Conservation (phyloP, 2,113 vertebrate genomes). For the Morone chrysops region DNA sequence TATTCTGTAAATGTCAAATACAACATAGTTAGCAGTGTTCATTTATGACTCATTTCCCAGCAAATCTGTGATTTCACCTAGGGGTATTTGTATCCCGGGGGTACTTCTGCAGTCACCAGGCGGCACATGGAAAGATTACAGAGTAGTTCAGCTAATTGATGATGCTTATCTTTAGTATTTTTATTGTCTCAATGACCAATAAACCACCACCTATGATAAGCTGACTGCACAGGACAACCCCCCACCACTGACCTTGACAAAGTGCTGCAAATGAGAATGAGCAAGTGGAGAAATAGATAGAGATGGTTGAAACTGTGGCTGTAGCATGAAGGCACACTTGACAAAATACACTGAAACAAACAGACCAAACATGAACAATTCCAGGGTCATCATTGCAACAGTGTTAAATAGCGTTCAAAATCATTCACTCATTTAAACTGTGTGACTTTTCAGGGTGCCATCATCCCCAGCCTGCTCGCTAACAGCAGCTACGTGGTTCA, state of each 20-base stretch:
- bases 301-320: not conserved
- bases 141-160: not conserved
- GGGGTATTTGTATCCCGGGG: not conserved
- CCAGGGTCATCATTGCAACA: not conserved
- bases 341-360: not conserved
- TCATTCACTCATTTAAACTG: not conserved
- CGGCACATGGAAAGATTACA: not conserved
- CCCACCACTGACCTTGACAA: not conserved
- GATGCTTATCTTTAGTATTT: too few relatives aligned
- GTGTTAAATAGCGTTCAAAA: not conserved
- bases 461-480: constrained; percentile 90
- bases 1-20: not conserved
- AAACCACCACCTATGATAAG: too few relatives aligned
- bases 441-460: constrained; percentile 88
- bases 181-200: too few relatives aligned
- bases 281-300: not conserved
- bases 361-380: not conserved
- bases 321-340: not conserved
- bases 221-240: too few relatives aligned
- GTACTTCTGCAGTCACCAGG: not conserved
- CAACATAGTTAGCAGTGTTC: not conserved
- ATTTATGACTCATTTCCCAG: not conserved
- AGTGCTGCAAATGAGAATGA: not conserved
- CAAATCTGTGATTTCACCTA: not conserved
- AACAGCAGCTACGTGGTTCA: constrained; percentile 98